These are phyloP conservation scores for Streptopelia turtur DNA, from an alignment of 2,797 vertebrate genomes.

Conservation along the genomic window DNA sequence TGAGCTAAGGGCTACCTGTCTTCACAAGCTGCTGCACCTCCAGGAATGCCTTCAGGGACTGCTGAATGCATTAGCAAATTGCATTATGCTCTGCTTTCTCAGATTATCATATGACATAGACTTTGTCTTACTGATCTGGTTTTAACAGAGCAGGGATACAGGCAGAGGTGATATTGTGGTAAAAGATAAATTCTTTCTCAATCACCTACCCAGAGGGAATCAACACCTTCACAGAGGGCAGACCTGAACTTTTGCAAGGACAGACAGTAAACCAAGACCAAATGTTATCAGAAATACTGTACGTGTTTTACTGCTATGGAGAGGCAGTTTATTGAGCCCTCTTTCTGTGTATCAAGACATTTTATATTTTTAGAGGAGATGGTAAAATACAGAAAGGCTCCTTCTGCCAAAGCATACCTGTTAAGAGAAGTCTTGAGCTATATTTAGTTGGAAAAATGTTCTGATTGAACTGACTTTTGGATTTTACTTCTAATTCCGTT, in stretches of 20 bases:
- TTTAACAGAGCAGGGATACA: not conserved
- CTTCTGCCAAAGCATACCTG: not conserved
- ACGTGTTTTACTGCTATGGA: not conserved
- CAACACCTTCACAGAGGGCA: not conserved
- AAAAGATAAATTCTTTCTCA: not conserved
- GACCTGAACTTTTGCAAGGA: not conserved
- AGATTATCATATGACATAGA: accelerated
- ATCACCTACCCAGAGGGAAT: not conserved
- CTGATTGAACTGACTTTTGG: not conserved
- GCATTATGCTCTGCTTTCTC: not conserved
- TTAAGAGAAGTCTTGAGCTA: not conserved
- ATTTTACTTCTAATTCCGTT: not conserved
- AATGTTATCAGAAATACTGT: not conserved
- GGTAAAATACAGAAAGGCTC: not conserved
- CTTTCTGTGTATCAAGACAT: not conserved
- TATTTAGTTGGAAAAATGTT: not conserved
- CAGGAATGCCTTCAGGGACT: not conserved
- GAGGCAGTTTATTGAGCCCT: not conserved
- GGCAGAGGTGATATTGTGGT: not conserved
- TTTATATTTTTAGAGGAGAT: not conserved
- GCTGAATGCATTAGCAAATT: not conserved
- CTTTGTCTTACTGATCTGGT: not conserved
- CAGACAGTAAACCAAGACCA: not conserved
- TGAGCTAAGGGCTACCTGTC: not conserved
- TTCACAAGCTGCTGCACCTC: not conserved